Evolutionary conservation across 2,113 vertebrate genomes (phyloP).

Genomic region (Oryzias melastigma): DNA sequence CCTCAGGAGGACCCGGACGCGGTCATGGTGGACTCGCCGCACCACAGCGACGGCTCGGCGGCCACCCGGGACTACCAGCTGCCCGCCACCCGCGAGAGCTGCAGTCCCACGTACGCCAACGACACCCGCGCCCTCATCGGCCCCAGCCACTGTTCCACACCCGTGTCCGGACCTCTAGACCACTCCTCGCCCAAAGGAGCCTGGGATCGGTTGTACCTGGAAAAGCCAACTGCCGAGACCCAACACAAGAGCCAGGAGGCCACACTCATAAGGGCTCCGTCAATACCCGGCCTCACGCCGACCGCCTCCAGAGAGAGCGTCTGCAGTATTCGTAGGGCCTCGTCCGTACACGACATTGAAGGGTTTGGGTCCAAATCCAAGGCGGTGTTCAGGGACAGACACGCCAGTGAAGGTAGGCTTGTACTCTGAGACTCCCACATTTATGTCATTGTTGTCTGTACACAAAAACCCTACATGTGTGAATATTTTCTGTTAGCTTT

Average conservation of each 20-base stretch:
- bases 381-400: constrained; percentile 87
- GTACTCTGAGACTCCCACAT: not conserved
- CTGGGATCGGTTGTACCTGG: constrained; percentile 84
- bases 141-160: constrained; percentile 85
- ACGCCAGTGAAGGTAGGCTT: constrained; percentile 93
- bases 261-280: constrained; percentile 59
- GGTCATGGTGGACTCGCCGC: constrained; percentile 88
- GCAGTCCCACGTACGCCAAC: constrained; percentile 90
- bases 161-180: constrained; percentile 90
- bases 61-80: constrained; percentile 90
- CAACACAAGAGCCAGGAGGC: constrained; percentile 40
- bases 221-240: constrained; percentile 59
- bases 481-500: no score
- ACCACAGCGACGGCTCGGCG: constrained; percentile 82
- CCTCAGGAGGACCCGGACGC: constrained; percentile 95
- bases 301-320: constrained; percentile 87
- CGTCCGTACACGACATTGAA: constrained; percentile 93
- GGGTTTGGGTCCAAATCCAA: constrained; percentile 85
- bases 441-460: no score
- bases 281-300: constrained; percentile 84
- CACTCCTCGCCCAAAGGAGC: constrained; percentile 93
- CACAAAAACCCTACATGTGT: no score
- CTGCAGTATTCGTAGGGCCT: constrained; percentile 90
- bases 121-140: constrained; percentile 93
- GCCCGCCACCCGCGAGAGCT: constrained; percentile 88